Evolutionary conservation across 2,113 vertebrate genomes (phyloP).

Genomic region (Myxocyprinus asiaticus): DNA sequence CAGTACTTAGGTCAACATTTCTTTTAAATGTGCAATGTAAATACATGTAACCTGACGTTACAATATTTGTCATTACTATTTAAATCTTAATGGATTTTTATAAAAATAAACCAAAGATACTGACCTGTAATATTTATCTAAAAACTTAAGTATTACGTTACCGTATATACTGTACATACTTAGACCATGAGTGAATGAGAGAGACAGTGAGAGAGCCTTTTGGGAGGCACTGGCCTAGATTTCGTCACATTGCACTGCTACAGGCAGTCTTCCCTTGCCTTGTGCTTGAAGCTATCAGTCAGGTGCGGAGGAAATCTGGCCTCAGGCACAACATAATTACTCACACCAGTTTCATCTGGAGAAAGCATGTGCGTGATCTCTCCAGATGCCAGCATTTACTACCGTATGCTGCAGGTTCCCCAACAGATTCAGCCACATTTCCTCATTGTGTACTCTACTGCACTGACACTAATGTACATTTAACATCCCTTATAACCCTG

Average conservation of each 20-base stretch:
- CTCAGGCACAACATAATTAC: constrained; percentile 42
- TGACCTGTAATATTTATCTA: no score
- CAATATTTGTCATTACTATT: no score
- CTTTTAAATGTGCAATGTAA: no score
- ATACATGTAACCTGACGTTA: no score
- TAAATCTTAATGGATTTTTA: no score
- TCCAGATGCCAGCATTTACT: constrained; percentile 34
- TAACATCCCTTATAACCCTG: no score
- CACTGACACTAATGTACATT: no score
- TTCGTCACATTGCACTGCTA: not conserved
- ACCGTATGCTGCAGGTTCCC: not conserved
- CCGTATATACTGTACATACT: not conserved
- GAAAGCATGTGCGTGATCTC: no score
- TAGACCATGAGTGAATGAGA: not conserved
- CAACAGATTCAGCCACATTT: not conserved
- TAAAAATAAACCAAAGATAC: no score
- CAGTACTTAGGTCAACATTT: no score
- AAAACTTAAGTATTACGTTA: no score
- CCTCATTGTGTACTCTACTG: no score
- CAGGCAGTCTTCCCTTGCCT: not conserved
- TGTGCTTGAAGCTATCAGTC: constrained; percentile 22
- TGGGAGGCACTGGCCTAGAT: not conserved
- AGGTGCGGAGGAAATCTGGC: constrained; percentile 40
- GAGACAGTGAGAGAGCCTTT: not conserved
- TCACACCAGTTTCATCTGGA: constrained; percentile 37